These are phyloP conservation scores for Champsocephalus esox DNA, from an alignment of 2,797 vertebrate species.

Conservation along the genomic window DNA sequence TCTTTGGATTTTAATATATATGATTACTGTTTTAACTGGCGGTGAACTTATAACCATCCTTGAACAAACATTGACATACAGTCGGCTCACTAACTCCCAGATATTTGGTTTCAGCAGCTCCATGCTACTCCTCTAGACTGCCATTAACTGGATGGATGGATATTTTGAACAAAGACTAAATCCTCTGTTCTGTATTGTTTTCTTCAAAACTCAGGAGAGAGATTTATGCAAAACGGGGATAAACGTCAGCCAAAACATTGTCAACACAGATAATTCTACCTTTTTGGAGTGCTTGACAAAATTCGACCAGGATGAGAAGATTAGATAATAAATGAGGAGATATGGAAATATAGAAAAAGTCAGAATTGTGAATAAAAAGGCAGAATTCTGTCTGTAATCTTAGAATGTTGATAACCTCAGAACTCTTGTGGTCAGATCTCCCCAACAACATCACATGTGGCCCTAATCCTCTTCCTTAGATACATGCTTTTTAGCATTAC, in stretches of 20 bases:
- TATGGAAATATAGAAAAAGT: constrained; percentile 31
- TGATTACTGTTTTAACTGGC: background rate
- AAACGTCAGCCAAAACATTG: constrained; percentile 28
- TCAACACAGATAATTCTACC: constrained; percentile 21
- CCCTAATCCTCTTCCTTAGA: background rate
- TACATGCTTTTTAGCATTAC: constrained; percentile 11
- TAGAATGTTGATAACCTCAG: too few species aligned
- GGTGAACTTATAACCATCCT: background rate
- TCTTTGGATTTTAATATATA: background rate
- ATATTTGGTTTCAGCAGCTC: constrained; percentile 2
- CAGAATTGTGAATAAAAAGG: too few species aligned
- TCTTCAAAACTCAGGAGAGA: background rate
- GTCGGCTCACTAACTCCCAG: background rate
- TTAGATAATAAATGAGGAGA: constrained; percentile 28
- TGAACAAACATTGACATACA: background rate
- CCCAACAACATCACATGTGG: too few species aligned
- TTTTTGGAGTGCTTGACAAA: constrained; percentile 18
- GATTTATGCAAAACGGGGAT: constrained; percentile 1
- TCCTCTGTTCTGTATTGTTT: background rate
- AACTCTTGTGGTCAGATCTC: too few species aligned
- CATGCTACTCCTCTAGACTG: background rate
- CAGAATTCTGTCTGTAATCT: too few species aligned
- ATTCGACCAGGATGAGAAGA: background rate
- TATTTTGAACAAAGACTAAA: background rate
- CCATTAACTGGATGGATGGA: background rate